A percentile compares a stretch with the other conserved stretches of the same genome.
phyloP scores from a whole-genome alignment of 2,113 vertebrate species.

The Sander lucioperca region DNA sequence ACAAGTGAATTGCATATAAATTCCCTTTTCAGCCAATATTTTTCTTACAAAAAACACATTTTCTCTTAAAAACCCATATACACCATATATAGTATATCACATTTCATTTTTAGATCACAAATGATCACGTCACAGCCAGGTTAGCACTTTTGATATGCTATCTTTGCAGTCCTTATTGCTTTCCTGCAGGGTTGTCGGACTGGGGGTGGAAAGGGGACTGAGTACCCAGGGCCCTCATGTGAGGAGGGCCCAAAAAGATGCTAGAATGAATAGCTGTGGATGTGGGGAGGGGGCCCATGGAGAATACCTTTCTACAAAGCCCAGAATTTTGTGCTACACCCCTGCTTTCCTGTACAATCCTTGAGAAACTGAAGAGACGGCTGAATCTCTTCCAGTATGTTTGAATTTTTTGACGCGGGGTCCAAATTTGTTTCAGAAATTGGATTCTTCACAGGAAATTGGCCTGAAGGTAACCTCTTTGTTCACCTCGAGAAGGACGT shows the following conservation, averaged over 20 bases:
- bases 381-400: background rate
- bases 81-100: background rate
- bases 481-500: slow-evolving; percentile 88
- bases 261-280: too few species aligned
- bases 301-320: too few species aligned
- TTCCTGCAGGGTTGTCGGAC: background rate
- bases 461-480: slow-evolving; percentile 84
- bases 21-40: background rate
- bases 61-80: slow-evolving; percentile 14
- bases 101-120: slow-evolving; percentile 8
- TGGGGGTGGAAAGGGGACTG: too few species aligned
- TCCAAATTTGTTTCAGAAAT: slow-evolving; percentile 74
- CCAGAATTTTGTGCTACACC: too few species aligned
- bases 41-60: background rate
- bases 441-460: slow-evolving; percentile 83
- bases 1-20: background rate
- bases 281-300: too few species aligned
- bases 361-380: background rate
- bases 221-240: too few species aligned
- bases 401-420: background rate
- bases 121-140: background rate
- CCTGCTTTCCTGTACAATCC: background rate
- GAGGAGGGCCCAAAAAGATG: too few species aligned
- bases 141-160: background rate
- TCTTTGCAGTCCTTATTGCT: background rate